A percentile compares a stretch with the other conserved stretches of the same genome.
Evolutionary conservation across 2,888 invertebrate genomes (phyloP).

Genomic region (Rhagonycha fulva): DNA sequence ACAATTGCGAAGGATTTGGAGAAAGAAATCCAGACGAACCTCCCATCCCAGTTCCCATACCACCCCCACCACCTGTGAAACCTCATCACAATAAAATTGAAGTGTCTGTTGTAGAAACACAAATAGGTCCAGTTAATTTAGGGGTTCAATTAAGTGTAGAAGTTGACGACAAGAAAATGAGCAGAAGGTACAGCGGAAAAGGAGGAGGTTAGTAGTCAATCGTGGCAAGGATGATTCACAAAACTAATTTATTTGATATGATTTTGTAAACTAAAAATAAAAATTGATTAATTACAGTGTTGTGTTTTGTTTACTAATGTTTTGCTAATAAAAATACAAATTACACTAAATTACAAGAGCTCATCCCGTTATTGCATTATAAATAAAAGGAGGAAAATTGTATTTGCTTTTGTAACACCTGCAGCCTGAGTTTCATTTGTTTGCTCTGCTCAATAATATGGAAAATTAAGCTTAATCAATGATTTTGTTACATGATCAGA

Average conservation of each 20-base stretch:
- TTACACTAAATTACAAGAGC: background rate
- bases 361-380: background rate
- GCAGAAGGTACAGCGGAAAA: conserved; percentile 46
- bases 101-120: conserved; percentile 8
- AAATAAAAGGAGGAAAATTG: background rate
- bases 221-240: background rate
- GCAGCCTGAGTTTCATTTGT: background rate
- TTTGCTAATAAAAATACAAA: background rate
- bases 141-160: conserved; percentile 42
- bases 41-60: background rate
- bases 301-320: background rate
- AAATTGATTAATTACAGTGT: background rate
- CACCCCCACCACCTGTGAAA: background rate
- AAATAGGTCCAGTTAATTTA: conserved; percentile 39
- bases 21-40: conserved; percentile 1
- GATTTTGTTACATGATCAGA: conserved; percentile 40
- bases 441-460: background rate
- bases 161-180: conserved; percentile 47
- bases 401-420: background rate
- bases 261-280: background rate
- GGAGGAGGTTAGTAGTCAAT: conserved; percentile 35
- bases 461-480: background rate
- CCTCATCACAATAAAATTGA: conserved; percentile 1
- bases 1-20: background rate
- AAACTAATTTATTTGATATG: background rate